A percentile compares a stretch with the other conserved stretches of the same genome.
Evolutionary conservation across 1,140 invertebrate genomes (phyloP).

Genomic region (Leptoteleia sp.): DNA sequence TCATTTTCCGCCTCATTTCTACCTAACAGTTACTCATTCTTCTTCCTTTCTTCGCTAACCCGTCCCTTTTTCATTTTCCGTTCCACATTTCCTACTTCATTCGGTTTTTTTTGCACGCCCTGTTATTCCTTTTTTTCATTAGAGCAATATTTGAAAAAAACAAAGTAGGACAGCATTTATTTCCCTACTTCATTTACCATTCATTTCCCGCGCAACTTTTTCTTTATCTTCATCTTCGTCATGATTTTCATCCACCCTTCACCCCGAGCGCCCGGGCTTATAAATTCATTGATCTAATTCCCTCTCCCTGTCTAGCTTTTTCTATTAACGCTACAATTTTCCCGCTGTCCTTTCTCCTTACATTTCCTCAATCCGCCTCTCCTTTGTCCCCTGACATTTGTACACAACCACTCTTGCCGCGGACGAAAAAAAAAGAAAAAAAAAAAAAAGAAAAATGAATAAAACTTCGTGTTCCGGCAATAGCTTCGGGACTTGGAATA

Average conservation of each 20-base stretch:
- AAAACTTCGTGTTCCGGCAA: constrained; percentile 59
- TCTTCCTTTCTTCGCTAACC: constrained; percentile 27
- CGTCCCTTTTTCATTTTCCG: constrained; percentile 37
- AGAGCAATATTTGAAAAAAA: constrained; percentile 26
- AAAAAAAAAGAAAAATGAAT: constrained; percentile 50
- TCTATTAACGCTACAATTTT: constrained; percentile 35
- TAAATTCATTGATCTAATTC: constrained; percentile 47
- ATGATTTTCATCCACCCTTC: constrained; percentile 5
- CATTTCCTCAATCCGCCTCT: constrained; percentile 4
- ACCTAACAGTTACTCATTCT: constrained; percentile 28
- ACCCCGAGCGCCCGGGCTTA: background rate
- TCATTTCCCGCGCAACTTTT: constrained; percentile 14
- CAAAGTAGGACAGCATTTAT: constrained; percentile 35
- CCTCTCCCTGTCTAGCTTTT: constrained; percentile 18
- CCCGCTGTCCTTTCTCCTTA: background rate
- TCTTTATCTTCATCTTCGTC: constrained; percentile 24
- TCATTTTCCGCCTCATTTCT: constrained; percentile 52
- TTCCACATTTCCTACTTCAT: constrained; percentile 25
- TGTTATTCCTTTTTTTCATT: constrained; percentile 39
- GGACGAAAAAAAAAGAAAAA: too few species aligned
- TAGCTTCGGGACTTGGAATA: constrained; percentile 55
- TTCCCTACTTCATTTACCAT: constrained; percentile 15
- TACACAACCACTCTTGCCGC: too few species aligned
- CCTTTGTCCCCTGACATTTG: background rate
- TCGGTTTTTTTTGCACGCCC: constrained; percentile 18